Evolutionary conservation across 1,140 invertebrate genomes (phyloP), one percentile per base, ranked within the genome.

Genomic region (Neomicropteryx cornuta): DNA sequence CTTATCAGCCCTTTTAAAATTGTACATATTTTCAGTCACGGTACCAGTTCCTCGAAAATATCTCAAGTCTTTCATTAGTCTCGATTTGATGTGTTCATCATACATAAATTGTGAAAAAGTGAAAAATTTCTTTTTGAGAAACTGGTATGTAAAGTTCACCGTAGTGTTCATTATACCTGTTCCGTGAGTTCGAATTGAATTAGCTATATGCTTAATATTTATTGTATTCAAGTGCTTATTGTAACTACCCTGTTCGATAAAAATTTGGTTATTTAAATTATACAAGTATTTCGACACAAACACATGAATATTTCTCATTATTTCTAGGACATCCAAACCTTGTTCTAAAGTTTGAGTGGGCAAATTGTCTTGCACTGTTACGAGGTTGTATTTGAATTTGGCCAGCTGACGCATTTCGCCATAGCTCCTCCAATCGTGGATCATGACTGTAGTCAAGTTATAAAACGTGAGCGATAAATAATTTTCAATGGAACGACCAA

Each of bases 401-500:
- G 93, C 95, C 53, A 98, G 75, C 52, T 85, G 81, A 44, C 92
- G 76, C 95, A 99, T 99, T 62, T 93, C 89, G 22, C 86, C 82
- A 58, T 97, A 98, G 0, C 91, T 95, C 60, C 88, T 87, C 91
- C 94, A 98, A 64, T 99, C 92, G 51, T 97, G 93, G 13, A 97
- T 66, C 13, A 95, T 92, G 20, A 99, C 91, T 1, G 94, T 94
- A 1, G 94, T 97, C 48, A 98, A 70, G 65, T 98, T 97, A 63
- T 99, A 99, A 64, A 97, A 98, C 44, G 87, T 96, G 46, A 81
- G 80, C 46, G 93, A 90, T 28, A 99, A 71, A 61, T 97, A 96
- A 55, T 90, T 79, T 60, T 97, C 94, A 3, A 94, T 76, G 52
- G 80, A 70, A 63, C 56, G 60, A 14, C 57, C 53, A 16, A 66